These are phyloP conservation scores for Euproctis similis DNA, from an alignment of 2,888 invertebrate species.

Conservation along the genomic window DNA sequence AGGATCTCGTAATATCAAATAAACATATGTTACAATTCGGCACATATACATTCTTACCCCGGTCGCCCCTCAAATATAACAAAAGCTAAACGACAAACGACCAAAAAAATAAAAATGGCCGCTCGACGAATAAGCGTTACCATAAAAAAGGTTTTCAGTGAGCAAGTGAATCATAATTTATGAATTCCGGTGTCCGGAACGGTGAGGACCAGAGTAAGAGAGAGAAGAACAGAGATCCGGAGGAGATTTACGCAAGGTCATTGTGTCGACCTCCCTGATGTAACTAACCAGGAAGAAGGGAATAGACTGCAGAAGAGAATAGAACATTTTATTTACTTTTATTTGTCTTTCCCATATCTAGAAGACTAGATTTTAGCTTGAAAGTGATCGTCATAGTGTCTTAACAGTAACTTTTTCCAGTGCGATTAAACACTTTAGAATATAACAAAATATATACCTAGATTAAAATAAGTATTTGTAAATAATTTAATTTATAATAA, in stretches of 20 bases:
- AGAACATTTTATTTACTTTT: no score
- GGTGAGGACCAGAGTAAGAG: conserved; percentile 10
- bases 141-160: conserved; percentile 75
- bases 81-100: conserved; percentile 51
- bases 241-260: conserved; percentile 72
- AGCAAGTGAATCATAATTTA: conserved; percentile 76
- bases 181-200: conserved; percentile 69
- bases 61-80: conserved; percentile 34
- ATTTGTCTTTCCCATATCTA: no score
- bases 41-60: conserved; percentile 19
- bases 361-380: no score
- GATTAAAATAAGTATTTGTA: no score
- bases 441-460: no score
- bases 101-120: conserved; percentile 65
- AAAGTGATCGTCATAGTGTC: no score
- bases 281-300: conserved; percentile 28
- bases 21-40: conserved; percentile 5
- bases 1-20: conserved; percentile 1
- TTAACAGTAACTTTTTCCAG: background rate
- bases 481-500: no score
- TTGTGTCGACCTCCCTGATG: conserved; percentile 60
- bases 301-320: conserved; percentile 12
- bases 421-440: background rate
- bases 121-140: conserved; percentile 68
- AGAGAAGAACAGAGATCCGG: conserved; percentile 23